Evolutionary conservation across 2,113 vertebrate species (phyloP), one percentile per base, ranked within the genome.

Genomic region (Circaetus gallicus): DNA sequence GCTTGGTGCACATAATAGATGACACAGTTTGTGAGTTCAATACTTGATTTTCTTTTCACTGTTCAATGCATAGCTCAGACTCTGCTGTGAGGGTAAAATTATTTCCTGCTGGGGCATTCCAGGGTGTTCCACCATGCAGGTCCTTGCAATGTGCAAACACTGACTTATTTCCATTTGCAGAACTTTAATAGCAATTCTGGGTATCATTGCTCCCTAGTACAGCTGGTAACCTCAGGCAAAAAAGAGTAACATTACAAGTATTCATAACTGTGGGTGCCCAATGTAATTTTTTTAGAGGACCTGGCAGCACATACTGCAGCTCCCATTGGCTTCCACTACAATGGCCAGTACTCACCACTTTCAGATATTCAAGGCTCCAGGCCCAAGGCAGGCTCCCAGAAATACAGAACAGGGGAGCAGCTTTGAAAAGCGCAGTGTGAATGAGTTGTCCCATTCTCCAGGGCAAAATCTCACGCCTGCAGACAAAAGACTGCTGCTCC

Each of bases 31-130:
- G 83, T 47, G 89, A 91, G 45, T 77, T 96, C 90, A 88, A 12
- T 92, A 88, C 62, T 76, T 69, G 78, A 76, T 88, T 96, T 96
- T 88, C 79, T 91, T 93, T 89, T 71, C 63, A 43, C 40, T 81
- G 50, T 61, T 93, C 70, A 49, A 47, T 55, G 71, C 82, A 73
- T 50, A 50, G 78, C 58, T 92, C 78, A 77, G 71, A 42, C 49
- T 87, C 61, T 73, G 92, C 92, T 88, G 42, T 49, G 49, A 93
- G 92, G 58, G 79, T 87, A 94, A 83, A 94, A 91, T 87, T 58
- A 49, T 66, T 92, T 88, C 71, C 82, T 0, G 0, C 66, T 88
- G 62, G 70, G 70, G 26, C 85, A 80, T 87, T 80, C 78, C 82
- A 80, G 66, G 52, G 52, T 94, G 53, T 90, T 94, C 77, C 73